phyloP scores from a whole-genome alignment of 2,888 invertebrate genomes.

The Plutella xylostella region DNA sequence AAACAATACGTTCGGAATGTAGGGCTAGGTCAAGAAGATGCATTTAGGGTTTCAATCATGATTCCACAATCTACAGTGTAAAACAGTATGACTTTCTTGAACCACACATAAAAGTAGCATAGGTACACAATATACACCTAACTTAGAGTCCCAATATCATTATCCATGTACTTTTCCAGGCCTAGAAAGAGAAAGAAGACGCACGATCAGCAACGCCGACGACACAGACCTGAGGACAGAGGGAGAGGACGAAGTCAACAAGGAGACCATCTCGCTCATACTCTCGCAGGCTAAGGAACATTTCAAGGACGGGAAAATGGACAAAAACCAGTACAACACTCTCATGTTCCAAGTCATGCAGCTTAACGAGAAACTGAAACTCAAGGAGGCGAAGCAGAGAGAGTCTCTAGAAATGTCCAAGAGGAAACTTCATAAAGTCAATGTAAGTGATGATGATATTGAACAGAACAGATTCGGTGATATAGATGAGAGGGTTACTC shows the following conservation, averaged over 20 bases:
- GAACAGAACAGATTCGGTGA: constrained; percentile 54
- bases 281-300: constrained; percentile 86
- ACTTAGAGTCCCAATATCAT: too few species aligned
- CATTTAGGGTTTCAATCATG: too few species aligned
- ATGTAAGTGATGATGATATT: constrained; percentile 41
- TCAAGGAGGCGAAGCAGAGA: constrained; percentile 80
- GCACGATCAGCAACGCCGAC: constrained; percentile 59
- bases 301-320: constrained; percentile 78
- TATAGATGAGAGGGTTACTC: constrained; percentile 61
- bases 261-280: constrained; percentile 80
- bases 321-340: constrained; percentile 79
- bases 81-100: background rate
- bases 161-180: constrained; percentile 28
- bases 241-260: constrained; percentile 64
- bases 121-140: background rate
- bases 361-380: constrained; percentile 80
- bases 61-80: background rate
- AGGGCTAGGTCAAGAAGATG: too few species aligned
- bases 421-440: constrained; percentile 41
- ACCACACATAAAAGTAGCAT: too few species aligned
- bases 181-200: constrained; percentile 60
- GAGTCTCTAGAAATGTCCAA: constrained; percentile 73
- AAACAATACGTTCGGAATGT: too few species aligned
- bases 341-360: constrained; percentile 82
- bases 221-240: constrained; percentile 66